These are phyloP conservation scores for Rhineura floridana DNA, from an alignment of 2,113 vertebrate genomes.

Conservation along the genomic window DNA sequence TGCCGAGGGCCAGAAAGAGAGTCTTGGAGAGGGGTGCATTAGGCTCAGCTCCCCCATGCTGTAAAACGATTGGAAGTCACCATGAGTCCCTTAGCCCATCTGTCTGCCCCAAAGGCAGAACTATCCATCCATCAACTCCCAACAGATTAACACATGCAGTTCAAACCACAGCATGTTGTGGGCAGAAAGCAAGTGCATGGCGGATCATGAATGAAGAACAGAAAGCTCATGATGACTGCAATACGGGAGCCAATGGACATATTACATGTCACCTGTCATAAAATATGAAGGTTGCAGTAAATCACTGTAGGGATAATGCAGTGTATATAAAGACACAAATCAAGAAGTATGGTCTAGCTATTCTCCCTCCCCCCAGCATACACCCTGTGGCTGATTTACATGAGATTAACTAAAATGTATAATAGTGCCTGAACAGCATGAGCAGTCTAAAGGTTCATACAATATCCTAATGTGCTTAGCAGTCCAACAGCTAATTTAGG, in stretches of 20 bases:
- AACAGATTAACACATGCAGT: not conserved
- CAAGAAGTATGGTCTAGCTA: constrained; percentile 55
- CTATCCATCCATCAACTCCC: not conserved
- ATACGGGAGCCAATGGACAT: not conserved
- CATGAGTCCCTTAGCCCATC: not conserved
- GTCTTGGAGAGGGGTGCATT: too few relatives aligned
- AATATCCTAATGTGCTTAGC: constrained; percentile 56
- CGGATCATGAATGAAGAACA: not conserved
- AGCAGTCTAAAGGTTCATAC: constrained; percentile 69
- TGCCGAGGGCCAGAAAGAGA: too few relatives aligned
- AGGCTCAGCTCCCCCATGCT: too few relatives aligned
- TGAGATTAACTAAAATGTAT: constrained; percentile 64
- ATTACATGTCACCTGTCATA: not conserved
- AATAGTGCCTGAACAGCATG: constrained; percentile 57
- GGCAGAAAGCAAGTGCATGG: not conserved
- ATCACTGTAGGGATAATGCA: constrained; percentile 16
- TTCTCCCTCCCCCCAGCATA: not conserved
- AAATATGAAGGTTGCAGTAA: constrained; percentile 14
- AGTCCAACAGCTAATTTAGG: constrained; percentile 67
- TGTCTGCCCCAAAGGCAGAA: not conserved
- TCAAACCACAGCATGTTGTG: not conserved
- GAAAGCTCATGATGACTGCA: not conserved
- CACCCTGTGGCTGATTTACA: constrained; percentile 53
- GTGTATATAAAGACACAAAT: constrained; percentile 48
- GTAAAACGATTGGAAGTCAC: not conserved